Base-by-base conservation (phyloP, 2,888 invertebrate species). In the Eilema sororculum region DNA sequence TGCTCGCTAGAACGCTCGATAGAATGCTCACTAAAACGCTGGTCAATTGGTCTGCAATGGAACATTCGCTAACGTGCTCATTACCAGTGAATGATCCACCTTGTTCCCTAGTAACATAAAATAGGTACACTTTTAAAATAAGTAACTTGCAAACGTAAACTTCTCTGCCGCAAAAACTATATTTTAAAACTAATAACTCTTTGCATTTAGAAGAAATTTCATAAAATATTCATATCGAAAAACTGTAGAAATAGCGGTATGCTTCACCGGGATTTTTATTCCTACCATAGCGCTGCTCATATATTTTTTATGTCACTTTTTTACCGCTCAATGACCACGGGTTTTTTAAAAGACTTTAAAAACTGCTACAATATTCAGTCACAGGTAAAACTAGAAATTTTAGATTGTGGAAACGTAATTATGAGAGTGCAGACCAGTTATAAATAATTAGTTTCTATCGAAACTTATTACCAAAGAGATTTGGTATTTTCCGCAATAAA, bases 161-260 rank as follows among this genome's bases (percentile, higher is more conserved):
- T 9, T n/a, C 9, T n/a, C n/a, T 20, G 52, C 9, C 52, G 8
- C n/a, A 52, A n/a, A n/a, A 52, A 13, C 57, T 22, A 24, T 24
- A 24, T 24, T 24, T 58, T 28, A 24, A 25, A 58, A 25, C 16
- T 28, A 58, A 58, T 22, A 57, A 28, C 28, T 28, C 16, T 16
- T 25, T 24, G 28, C 58, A 20, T 25, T 58, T 58, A 58, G 8
- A 58, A 25, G 16, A 28, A 58, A 58, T 5, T 58, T 24, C 25
- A 58, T 58, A 28, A 58, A 28, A 58, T 58, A 58, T 58, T 58
- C 25, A 58, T 25, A 58, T 20, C 2, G 28, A 58, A 58, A 58
- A 58, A 58, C 25, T 16, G 24, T 25, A 58, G 8, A 58, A 58
- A 28, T 16, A 13, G 16, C 25, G 28, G 16, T 3, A 28, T 58